Conservation (phyloP, 2,113 vertebrate genomes). For the Rhodinocichla rosea region DNA sequence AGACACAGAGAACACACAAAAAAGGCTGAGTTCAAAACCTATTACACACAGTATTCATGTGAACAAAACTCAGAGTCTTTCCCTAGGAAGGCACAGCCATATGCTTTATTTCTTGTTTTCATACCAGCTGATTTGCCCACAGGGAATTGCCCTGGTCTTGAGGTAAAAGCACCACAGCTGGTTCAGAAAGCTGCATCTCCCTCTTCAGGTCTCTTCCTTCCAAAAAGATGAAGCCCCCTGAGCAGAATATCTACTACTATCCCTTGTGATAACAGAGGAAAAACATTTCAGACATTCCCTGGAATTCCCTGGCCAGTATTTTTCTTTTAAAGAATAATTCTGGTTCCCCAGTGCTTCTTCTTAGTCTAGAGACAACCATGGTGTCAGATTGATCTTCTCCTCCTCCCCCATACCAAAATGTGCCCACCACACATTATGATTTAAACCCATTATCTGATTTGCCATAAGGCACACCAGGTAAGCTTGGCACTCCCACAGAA, state of each 20-base stretch:
- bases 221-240: neutral
- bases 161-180: neutral
- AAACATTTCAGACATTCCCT: neutral
- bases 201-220: neutral
- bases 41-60: neutral
- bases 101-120: neutral
- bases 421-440: neutral
- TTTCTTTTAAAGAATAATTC: neutral
- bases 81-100: neutral
- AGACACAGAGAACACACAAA: neutral
- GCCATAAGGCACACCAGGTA: neutral
- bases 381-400: neutral
- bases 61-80: neutral
- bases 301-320: neutral
- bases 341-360: neutral
- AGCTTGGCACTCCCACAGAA: neutral
- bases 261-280: neutral
- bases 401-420: neutral
- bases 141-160: neutral
- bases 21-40: neutral
- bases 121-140: neutral
- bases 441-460: neutral
- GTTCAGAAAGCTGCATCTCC: neutral
- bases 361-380: neutral
- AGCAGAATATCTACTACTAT: neutral